Percentiles rank a stretch among this genome's conserved stretches.
phyloP scores from a whole-genome alignment of 2,113 vertebrate genomes.

The Semnornis frantzii region DNA sequence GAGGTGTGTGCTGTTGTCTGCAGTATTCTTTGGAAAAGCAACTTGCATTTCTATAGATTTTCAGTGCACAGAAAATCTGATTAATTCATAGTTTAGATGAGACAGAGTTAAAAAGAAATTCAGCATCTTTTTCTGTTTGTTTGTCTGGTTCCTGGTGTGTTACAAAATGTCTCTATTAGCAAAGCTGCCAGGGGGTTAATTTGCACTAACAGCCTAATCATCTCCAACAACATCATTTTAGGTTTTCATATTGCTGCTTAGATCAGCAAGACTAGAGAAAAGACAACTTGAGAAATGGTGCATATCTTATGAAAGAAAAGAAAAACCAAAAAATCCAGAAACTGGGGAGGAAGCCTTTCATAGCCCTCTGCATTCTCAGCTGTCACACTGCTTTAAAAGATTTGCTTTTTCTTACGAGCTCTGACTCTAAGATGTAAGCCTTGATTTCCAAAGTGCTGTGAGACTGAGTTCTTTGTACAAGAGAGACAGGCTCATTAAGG shows the following conservation, averaged over 20 bases:
- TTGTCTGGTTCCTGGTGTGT: constrained; percentile 33
- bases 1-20: background rate
- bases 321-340: background rate
- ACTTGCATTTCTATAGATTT: background rate
- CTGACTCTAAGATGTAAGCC: background rate
- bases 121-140: constrained; percentile 1
- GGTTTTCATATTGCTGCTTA: constrained; percentile 37
- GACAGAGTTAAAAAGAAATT: constrained; percentile 3
- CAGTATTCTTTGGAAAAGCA: background rate
- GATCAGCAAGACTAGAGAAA: constrained; percentile 24
- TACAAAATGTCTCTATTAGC: constrained; percentile 42
- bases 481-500: background rate
- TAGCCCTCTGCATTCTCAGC: constrained; percentile 14
- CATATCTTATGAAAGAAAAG: background rate
- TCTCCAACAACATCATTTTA: background rate
- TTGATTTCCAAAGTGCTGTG: background rate
- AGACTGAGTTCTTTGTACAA: background rate
- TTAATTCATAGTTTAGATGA: background rate
- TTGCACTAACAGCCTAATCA: constrained; percentile 32
- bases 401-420: background rate
- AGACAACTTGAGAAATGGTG: background rate
- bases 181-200: constrained; percentile 61
- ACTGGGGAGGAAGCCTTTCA: background rate
- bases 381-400: constrained; percentile 3
- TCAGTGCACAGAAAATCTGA: background rate